phyloP scores from a whole-genome alignment of 2,888 invertebrate genomes.

The Carcina quercana region DNA sequence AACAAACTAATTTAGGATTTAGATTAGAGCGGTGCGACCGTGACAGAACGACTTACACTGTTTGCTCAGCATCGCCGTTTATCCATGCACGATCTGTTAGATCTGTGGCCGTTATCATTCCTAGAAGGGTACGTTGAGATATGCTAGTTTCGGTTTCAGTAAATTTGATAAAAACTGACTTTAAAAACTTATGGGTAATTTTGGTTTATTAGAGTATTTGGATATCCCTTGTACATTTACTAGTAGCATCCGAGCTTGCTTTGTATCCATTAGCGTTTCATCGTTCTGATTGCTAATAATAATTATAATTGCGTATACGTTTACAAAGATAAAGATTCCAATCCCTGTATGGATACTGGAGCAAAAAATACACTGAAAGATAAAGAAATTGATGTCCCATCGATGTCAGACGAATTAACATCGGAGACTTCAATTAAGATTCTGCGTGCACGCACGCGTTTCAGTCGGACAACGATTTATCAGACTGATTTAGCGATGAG shows the following conservation, averaged over 20 bases:
- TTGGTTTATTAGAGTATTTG: no score
- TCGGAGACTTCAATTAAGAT: slow-evolving; percentile 28
- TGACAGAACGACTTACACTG: slow-evolving; percentile 50
- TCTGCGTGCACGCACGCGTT: slow-evolving; percentile 29
- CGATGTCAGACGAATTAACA: slow-evolving; percentile 14
- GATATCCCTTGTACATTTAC: no score
- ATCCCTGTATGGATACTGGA: not conserved
- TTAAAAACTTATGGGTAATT: no score
- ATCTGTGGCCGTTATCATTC: slow-evolving; percentile 9
- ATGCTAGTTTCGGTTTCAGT: no score
- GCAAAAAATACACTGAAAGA: slow-evolving; percentile 3
- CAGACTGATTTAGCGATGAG: slow-evolving; percentile 50
- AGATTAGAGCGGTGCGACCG: slow-evolving; percentile 48
- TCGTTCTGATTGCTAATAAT: no score
- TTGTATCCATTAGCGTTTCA: no score
- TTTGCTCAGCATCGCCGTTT: slow-evolving; percentile 55
- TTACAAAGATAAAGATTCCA: not conserved
- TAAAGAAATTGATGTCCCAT: slow-evolving; percentile 10
- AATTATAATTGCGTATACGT: no score
- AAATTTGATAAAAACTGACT: no score
- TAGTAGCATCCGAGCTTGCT: no score
- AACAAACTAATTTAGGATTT: slow-evolving; percentile 65
- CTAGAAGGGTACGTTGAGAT: slow-evolving; percentile 3
- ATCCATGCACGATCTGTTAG: slow-evolving; percentile 60
- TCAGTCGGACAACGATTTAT: slow-evolving; percentile 42